Evolutionary conservation across 2,888 invertebrate species (phyloP), one percentile per base, ranked within the genome.

Genomic region (Trichogramma dendrolimi): DNA sequence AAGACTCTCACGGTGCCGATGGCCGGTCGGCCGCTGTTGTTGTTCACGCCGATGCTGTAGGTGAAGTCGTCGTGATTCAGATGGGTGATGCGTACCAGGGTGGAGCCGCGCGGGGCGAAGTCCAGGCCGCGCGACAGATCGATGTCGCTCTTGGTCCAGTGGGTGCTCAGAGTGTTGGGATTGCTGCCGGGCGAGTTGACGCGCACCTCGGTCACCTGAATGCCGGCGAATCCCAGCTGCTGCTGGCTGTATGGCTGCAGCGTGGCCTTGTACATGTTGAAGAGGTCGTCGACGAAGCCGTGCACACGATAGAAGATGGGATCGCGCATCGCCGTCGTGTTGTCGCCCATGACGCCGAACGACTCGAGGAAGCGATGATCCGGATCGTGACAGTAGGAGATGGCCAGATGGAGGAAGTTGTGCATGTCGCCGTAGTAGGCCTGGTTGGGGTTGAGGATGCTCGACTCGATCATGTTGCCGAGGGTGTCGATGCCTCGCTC

Each of bases 251-350:
- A 92, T 4, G 87, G 83, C 0, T 86, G 81, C 40, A 92, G 80
- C n/a, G 86, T 86, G 63, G 81, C 81, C 79, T 92, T 92, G 79
- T 87, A 87, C 67, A 86, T 83, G 69, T 86, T 84, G 83, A 92
- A 92, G 46, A 93, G 80, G 69, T 91, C 88, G 71, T 92, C 90
- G 39, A 92, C 81, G 74, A 86, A 88, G 0, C 88, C 84, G 73
- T 93, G 93, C 90, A 89, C 92, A 74, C 90, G 86, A 80, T 92
- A 93, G 82, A 93, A 93, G 27, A 89, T 80, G 0, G 93, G 92
- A 80, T 93, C 93, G 2, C 92, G 83, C 91, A 93, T 92, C 0
- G 92, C 90, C 0, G 92, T 92, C 0, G 91, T 85, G 0, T 89
- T 86, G 73, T 92, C 92, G 0, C 91, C 91, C 85, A 93, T 92